Base-by-base conservation (phyloP, 2,888 invertebrate genomes). In the Omphaloscelis lunosa region DNA sequence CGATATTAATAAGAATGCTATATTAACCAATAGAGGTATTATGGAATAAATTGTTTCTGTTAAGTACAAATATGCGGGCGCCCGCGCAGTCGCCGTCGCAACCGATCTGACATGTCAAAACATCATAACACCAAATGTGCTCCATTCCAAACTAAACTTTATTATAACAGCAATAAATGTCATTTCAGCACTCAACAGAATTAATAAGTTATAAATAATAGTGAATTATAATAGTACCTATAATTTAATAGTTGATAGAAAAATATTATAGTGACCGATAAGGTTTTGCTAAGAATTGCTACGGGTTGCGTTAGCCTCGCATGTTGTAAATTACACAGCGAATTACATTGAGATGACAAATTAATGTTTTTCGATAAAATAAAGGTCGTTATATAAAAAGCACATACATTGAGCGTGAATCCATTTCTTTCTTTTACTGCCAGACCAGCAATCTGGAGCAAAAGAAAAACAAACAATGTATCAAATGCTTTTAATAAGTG, bases 21-120 rank as follows among this genome's bases (percentile, higher is more conserved):
- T 96, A 95, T 94, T 93, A 93, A 93, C 93, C 90, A 94, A 94
- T 94, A 95, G 94, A 96, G 95, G 94, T 95, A 95, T 93, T 93
- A 92, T 92, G 90, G 92, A 91, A 93, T 92, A 93, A 95, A 94
- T 94, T 93, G 92, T 92, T 91, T 90, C 87, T 90, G 89, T 85
- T 72, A 27, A 80, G 48, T 75, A 75, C 83, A 75, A 80, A 95
- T 51, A 84, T 96, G 96, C 96, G 96, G 96, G 96, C 92, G 91
- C 95, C 95, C 95, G 95, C 94, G 92, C 92, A 77, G 87, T 80
- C 84, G 79, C 84, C 86, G 85, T 86, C 90, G 90, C 87, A 85
- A 85, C 80, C 83, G 77, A 80, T 77, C 72, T 74, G 73, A 80
- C 79, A 59, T 78, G 70, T 61, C 74, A 82, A 85, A 91, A 91